phyloP scores from a whole-genome alignment of 2,888 invertebrate species.

The Nephrocerus scutellatus region DNA sequence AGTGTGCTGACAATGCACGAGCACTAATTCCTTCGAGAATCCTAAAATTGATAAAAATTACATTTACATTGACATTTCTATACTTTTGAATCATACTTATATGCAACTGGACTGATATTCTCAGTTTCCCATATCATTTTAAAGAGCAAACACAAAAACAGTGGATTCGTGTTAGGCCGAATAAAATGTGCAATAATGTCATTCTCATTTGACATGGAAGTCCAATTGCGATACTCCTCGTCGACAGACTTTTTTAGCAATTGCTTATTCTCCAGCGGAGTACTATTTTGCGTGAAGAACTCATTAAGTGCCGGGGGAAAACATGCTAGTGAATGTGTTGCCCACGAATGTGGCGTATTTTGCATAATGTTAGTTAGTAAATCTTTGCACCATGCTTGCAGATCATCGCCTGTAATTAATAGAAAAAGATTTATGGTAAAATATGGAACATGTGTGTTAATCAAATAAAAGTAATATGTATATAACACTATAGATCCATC shows the following conservation, averaged over 20 bases:
- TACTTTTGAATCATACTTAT: conserved; percentile 59
- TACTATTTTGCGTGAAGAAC: conserved; percentile 80
- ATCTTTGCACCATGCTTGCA: conserved; percentile 78
- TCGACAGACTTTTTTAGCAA: conserved; percentile 87
- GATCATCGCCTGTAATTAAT: conserved; percentile 36
- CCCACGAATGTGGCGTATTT: conserved; percentile 93
- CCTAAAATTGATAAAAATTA: conserved; percentile 48
- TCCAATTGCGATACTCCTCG: conserved; percentile 94
- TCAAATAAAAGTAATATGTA: too few species aligned
- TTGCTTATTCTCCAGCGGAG: conserved; percentile 83
- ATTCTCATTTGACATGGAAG: conserved; percentile 93
- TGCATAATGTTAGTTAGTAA: conserved; percentile 83
- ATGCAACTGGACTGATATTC: conserved; percentile 88
- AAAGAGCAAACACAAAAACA: conserved; percentile 89
- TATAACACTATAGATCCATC: too few species aligned
- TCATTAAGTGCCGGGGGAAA: conserved; percentile 85
- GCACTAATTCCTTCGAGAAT: conserved; percentile 92
- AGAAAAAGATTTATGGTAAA: not conserved
- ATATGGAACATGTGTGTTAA: too few species aligned
- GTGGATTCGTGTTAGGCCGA: conserved; percentile 81
- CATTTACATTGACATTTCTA: too few species aligned
- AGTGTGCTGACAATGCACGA: conserved; percentile 79
- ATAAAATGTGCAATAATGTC: conserved; percentile 95
- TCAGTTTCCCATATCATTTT: conserved; percentile 94
- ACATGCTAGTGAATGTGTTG: conserved; percentile 82